Base-by-base conservation (phyloP, 2,888 invertebrate genomes). In the Pristionchus fissidentatus region DNA sequence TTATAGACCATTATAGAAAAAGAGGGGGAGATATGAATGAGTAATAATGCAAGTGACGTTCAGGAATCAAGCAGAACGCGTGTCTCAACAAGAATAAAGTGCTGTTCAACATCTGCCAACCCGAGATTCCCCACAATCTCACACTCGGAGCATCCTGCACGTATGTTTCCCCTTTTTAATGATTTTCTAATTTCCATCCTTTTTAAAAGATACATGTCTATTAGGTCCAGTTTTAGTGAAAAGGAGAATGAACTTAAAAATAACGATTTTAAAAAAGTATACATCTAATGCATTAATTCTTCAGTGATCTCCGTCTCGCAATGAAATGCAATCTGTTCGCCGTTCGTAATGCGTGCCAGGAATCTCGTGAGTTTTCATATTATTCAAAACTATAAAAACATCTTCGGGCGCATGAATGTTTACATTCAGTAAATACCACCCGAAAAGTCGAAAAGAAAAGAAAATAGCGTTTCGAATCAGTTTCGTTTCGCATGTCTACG, bases 311-410 rank as follows among this genome's bases (percentile, higher is more conserved):
- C 32, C 75, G 75, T 29, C 75, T 75, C 19, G 43, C 75, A 19
- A 75, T 75, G 75, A 75, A 75, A 46, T 75, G 75, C 49, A 26
- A 46, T 15, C n/a, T 46, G 19, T 75, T 75, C 15, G 43, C 75
- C 8, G 75, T 75, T 0, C n/a, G 75, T 13, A 10, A 49, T 15
- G 49, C 19, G 10, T 49, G 49, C 19, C 49, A n/a, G n/a, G n/a
- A n/a, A n/a, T n/a, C n/a, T n/a, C n/a, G n/a, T n/a, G n/a, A n/a
- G n/a, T n/a, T n/a, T n/a, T n/a, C n/a, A n/a, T n/a, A n/a, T n/a
- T n/a, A n/a, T n/a, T n/a, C n/a, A n/a, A n/a, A n/a, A n/a, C n/a
- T n/a, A n/a, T n/a, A n/a, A n/a, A n/a, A n/a, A n/a, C n/a, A n/a
- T n/a, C n/a, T n/a, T n/a, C n/a, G n/a, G n/a, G n/a, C n/a, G n/a